Percentiles rank a stretch among this genome's conserved stretches.
Conservation (phyloP, 2,888 invertebrate genomes). For the Linnaemya vulpina region DNA sequence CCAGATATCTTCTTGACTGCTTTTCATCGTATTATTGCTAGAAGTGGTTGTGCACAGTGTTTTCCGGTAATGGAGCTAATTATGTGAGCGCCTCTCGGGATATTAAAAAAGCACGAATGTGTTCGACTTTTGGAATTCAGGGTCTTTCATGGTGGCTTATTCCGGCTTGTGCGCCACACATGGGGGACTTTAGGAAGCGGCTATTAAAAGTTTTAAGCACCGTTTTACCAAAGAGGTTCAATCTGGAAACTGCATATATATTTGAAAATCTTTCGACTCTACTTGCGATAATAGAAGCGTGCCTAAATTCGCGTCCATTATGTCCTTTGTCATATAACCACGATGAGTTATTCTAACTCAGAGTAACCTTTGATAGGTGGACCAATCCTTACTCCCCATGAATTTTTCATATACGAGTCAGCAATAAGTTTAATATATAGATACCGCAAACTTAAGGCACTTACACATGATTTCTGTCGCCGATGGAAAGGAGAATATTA, state of each 20-base stretch:
- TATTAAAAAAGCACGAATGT: conserved; percentile 4
- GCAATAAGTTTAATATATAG: too few species aligned
- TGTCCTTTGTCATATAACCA: background rate
- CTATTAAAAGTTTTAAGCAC: conserved; percentile 10
- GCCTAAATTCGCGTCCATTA: too few species aligned
- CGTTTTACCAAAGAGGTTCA: conserved; percentile 5
- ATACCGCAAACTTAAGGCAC: too few species aligned
- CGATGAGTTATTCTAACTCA: background rate
- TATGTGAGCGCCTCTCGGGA: conserved; percentile 1
- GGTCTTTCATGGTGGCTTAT: conserved; percentile 15
- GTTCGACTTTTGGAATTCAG: background rate
- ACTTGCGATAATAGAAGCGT: too few species aligned
- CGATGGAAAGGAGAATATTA: too few species aligned
- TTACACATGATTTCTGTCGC: too few species aligned
- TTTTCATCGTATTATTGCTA: conserved; percentile 24
- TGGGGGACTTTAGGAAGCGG: too few species aligned
- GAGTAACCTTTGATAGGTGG: conserved; percentile 34
- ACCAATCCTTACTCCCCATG: background rate
- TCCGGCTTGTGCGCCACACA: conserved; percentile 7
- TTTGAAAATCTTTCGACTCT: conserved; percentile 15
- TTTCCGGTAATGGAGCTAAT: conserved; percentile 23
- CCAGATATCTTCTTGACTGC: conserved; percentile 29
- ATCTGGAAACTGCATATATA: background rate
- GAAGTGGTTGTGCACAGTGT: conserved; percentile 15
- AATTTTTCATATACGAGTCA: too few species aligned